Evolutionary conservation across 2,113 vertebrate species (phyloP).

Genomic region (Clarias batrachus): DNA sequence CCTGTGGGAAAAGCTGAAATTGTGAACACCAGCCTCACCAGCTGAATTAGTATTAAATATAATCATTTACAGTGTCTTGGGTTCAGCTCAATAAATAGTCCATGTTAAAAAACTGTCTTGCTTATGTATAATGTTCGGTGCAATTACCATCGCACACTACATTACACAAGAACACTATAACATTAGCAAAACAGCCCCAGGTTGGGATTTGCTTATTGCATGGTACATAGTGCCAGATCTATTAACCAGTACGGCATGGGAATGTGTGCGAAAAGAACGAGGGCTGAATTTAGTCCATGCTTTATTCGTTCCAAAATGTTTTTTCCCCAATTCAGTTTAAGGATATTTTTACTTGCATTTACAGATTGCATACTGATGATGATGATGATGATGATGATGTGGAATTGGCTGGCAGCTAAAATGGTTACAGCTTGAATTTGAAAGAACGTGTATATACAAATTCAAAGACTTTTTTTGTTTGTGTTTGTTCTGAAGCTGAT

Average conservation of each 20-base stretch:
- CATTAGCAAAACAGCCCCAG: conserved; percentile 28
- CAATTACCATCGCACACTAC: not conserved
- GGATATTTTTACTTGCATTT: no score
- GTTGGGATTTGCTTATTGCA: conserved; percentile 7
- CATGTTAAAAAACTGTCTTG: conserved; percentile 14
- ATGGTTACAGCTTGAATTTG: not conserved
- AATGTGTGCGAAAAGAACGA: conserved; percentile 11
- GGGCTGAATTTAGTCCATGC: conserved; percentile 1
- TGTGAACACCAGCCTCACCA: not conserved
- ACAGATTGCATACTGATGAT: not conserved
- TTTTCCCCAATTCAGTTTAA: not conserved
- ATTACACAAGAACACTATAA: conserved; percentile 25
- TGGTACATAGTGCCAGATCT: conserved; percentile 16
- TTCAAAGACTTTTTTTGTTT: not conserved
- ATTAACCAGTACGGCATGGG: conserved; percentile 22
- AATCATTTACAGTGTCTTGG: conserved; percentile 22
- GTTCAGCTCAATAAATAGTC: conserved; percentile 12
- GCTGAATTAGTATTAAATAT: conserved; percentile 8
- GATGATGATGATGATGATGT: not conserved
- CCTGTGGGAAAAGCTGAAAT: not conserved
- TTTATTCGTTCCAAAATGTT: not conserved
- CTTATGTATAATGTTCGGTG: conserved; percentile 3
- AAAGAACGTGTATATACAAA: not conserved
- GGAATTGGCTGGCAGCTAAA: not conserved
- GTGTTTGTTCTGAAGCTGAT: conserved; percentile 52